Evolutionary conservation across 2,113 vertebrate species (phyloP), one percentile per base, ranked within the genome.

Genomic region (Gadus macrocephalus): DNA sequence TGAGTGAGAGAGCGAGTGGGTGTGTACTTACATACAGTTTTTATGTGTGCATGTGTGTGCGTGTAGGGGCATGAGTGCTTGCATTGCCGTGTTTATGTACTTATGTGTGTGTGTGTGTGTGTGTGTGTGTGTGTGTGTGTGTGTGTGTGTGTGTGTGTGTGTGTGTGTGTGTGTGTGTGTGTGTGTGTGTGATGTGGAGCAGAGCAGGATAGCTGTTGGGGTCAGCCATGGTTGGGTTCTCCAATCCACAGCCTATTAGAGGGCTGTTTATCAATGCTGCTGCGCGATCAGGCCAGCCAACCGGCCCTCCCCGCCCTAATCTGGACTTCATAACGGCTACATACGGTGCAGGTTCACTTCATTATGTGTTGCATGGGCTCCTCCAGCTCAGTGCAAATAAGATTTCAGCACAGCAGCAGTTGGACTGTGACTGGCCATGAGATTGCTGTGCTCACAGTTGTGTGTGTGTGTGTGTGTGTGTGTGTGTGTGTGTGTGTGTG

Each of bases 231-330:
- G 79, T 85, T 84, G 86, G 79, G 79, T 83, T 86, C 81, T 89
- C 72, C 78, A 77, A 77, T 86, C 82, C 77, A 75, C 74, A 78
- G 82, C 82, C 85, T 86, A 86, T 90, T 88, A 89, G 80, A 78
- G 83, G 80, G 78, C 76, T 83, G 86, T 86, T 89, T 86, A 86
- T 89, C 86, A 87, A 81, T 89, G 83, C 75, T 78, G 81, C 85
- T 3, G 81, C 75, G 79, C 82, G 83, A 81, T 89, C 80, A 81
- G 79, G 70, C 66, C 65, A 69, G 5, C n/a, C 55, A 72, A 68
- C 77, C 66, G 76, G 77, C 83, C 81, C 80, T 12, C 74, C 71
- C 78, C 69, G 70, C 70, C 86, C 73, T 89, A 86, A 87, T 88
- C 74, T 85, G 78, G 78, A 86, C 78, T 85, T 86, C 73, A 80